Base-by-base conservation (phyloP, 2,797 vertebrate species). In the Loris lydekkerianus region DNA sequence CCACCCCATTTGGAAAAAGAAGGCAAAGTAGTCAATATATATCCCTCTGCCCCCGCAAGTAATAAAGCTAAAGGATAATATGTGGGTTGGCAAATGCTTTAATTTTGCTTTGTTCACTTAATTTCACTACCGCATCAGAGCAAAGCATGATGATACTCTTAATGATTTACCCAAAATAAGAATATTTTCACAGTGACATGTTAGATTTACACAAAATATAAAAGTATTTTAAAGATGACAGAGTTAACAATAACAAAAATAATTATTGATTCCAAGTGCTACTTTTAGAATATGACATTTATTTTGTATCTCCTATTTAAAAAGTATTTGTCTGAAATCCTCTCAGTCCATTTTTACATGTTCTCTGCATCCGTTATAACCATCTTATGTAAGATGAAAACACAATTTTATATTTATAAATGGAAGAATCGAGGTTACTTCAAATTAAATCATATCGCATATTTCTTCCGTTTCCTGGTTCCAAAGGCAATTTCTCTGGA, bases 211-310 rank as follows among this genome's bases (percentile, higher is more conserved):
- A 40, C 8, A 56, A 17, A n/a, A 11, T 43, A 72, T 34, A 11
- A 86, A 93, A 58, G 60, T 70, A 49, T 17, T 83, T 70, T 23
- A 73, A 81, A 37, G 4, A 34, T 8, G 53, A 67, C 2, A 40
- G 53, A 75, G 15, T 29, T 34, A 60, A 37, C 46, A n/a, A 21
- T 29, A 1, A 34, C 21, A 82, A 21, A 76, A 82, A 43, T 82
- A 81, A 86, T 61, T 91, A 37, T 67, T 78, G 34, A 92, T 75
- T 1, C 15, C 34, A 78, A 60, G 2, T 43, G 31, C 10, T 67
- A 4, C 14, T 70, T 91, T 87, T 63, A 87, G 20, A 11, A 67
- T 75, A 53, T 93, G n/a, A 61, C 76, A 81, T 92, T 88, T 88
- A 69, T 73, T 86, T 78, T 91, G 11, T 7, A 63, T 72, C 15